These are phyloP conservation scores for Etheostoma spectabile DNA, from an alignment of 2,113 vertebrate genomes.

Conservation along the genomic window DNA sequence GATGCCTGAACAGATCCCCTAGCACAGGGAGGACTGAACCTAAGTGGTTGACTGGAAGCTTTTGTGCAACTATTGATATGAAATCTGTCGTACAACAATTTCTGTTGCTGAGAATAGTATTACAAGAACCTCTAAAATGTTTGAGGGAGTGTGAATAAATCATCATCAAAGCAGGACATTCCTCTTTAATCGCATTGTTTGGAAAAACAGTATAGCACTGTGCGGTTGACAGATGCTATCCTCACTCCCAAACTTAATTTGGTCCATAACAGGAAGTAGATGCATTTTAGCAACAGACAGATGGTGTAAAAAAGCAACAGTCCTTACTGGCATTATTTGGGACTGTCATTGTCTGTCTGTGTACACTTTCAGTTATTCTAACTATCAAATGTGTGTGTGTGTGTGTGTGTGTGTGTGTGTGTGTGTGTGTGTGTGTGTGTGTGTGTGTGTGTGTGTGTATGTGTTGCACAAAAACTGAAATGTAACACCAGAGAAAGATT, in stretches of 20 bases:
- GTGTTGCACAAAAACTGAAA: constrained; percentile 23
- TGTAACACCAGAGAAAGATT: constrained; percentile 20
- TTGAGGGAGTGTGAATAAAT: constrained; percentile 52
- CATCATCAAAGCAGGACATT: constrained; percentile 66
- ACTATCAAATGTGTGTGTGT: neutral
- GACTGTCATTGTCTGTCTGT: constrained; percentile 42
- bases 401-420: neutral
- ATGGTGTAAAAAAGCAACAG: constrained; percentile 52
- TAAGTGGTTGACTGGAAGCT: constrained; percentile 54
- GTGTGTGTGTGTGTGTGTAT: neutral
- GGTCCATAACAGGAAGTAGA: constrained; percentile 66
- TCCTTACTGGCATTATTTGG: constrained; percentile 16
- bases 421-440: neutral
- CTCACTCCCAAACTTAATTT: constrained; percentile 50
- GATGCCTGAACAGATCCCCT: constrained; percentile 38
- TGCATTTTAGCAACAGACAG: constrained; percentile 45
- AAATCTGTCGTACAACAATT: constrained; percentile 14
- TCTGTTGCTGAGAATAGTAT: constrained; percentile 38
- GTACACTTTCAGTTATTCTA: neutral
- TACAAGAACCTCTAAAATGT: constrained; percentile 45
- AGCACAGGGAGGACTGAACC: constrained; percentile 38
- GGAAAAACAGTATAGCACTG: constrained; percentile 15
- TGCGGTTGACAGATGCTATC: constrained; percentile 58
- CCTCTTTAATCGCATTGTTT: constrained; percentile 66
- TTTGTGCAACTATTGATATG: constrained; percentile 16